A percentile compares a stretch with the other conserved stretches of the same genome.
Conservation (phyloP, 2,888 invertebrate genomes). For the Girardia tigrina region DNA sequence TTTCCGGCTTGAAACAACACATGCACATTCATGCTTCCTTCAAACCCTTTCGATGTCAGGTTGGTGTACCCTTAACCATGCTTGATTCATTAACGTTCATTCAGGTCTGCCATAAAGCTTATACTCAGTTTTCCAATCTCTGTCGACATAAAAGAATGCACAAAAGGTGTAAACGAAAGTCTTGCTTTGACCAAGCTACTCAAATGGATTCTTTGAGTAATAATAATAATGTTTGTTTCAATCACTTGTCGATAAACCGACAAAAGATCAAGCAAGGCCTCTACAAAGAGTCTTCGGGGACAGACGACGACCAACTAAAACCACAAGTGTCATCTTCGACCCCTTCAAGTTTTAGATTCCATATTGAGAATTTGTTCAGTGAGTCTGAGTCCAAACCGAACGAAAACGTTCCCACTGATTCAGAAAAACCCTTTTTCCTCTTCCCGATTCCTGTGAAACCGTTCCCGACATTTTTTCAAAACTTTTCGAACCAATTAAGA, state of each 20-base stretch:
- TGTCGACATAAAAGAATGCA: conserved; percentile 99
- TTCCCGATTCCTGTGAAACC: background rate
- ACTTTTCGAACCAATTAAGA: background rate
- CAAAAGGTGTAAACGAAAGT: conserved; percentile 60
- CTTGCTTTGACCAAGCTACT: background rate
- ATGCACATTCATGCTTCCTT: conserved; percentile 36
- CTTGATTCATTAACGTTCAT: background rate
- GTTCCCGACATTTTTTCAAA: background rate
- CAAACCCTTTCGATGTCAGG: conserved; percentile 37
- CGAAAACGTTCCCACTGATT: background rate
- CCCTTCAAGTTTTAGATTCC: background rate
- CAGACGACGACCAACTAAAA: background rate
- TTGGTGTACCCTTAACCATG: background rate
- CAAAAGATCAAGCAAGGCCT: background rate
- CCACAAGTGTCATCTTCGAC: background rate
- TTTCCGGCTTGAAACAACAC: conserved; percentile 35
- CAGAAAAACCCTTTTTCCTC: background rate
- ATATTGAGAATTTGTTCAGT: background rate
- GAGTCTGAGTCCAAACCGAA: background rate
- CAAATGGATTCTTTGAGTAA: background rate
- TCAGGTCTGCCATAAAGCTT: conserved; percentile 68
- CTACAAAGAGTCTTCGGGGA: background rate
- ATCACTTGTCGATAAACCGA: background rate
- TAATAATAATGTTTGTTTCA: background rate
- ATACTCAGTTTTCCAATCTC: conserved; percentile 96